Evolutionary conservation across 2,888 invertebrate genomes (phyloP), one percentile per base, ranked within the genome.

Genomic region (Melanotus villosus): DNA sequence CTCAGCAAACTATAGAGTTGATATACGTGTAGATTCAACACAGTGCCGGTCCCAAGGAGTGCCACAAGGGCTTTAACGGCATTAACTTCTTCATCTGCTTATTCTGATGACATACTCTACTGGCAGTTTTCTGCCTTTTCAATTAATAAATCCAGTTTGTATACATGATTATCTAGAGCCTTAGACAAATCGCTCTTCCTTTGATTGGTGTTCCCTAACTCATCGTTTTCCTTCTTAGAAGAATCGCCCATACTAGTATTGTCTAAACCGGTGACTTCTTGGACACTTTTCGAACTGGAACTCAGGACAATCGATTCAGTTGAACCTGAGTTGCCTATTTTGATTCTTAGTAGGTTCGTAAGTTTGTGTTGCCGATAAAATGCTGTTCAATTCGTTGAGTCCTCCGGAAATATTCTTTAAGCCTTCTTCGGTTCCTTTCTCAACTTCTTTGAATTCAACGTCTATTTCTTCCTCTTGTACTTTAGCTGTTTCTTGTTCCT

Each of bases 281-380:
- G 57, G 1, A 59, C 59, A 14, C 36, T 72, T 52, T 57, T 26
- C n/a, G 62, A 62, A n/a, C n/a, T 54, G 7, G 74, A 60, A 34
- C 26, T 65, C n/a, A 58, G 41, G 16, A 60, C 59, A 2, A 69
- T 69, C 7, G 69, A 69, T 12, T 69, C 69, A 14, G 32, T 65
- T 6, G 65, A 65, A 14, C 65, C 58, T 12, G 69, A 73, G 34
- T 75, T 76, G 9, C 84, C 82, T 18, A 87, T 85, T 68, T 85
- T 86, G 16, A 87, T 85, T 74, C 86, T 87, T 30, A 94, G 87
- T 60, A 93, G 87, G 73, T 90, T 92, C 1, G 92, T 91, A 0
- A 94, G 84, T 92, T 81, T 97, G 96, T 1, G 96, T 96, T 10
- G 90, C 90, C 75, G 90, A 90, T 57, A 97, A 85, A 75, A 95